Conservation (phyloP, 2,888 invertebrate species). For the Polydrusus pterygomalis region DNA sequence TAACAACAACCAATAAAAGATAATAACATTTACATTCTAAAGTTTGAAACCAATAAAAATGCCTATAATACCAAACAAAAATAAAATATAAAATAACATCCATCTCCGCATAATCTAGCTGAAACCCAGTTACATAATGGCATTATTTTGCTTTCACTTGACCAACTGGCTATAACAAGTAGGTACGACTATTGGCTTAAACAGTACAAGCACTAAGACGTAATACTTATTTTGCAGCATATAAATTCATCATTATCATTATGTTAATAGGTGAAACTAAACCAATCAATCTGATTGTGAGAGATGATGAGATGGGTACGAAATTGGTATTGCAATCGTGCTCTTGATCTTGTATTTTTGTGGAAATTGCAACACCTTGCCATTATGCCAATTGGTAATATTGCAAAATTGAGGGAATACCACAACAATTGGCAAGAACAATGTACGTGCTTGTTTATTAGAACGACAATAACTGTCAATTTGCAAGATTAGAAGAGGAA, state of each 20-base stretch:
- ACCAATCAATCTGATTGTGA: no score
- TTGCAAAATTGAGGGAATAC: no score
- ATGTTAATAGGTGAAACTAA: no score
- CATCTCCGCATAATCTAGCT: slow-evolving; percentile 24
- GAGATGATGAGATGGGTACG: no score
- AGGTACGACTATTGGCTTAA: slow-evolving; percentile 8
- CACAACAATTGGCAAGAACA: no score
- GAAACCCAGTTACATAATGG: not conserved
- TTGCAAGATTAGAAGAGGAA: no score
- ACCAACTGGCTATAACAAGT: slow-evolving; percentile 9
- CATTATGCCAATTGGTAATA: no score
- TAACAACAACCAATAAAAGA: slow-evolving; percentile 3
- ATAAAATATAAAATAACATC: slow-evolving; percentile 18
- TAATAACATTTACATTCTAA: slow-evolving; percentile 14
- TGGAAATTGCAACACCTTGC: no score
- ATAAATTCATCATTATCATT: not conserved
- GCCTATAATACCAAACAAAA: not conserved
- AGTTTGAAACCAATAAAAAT: slow-evolving; percentile 6
- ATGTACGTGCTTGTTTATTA: no score
- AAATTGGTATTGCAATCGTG: no score
- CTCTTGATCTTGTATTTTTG: no score
- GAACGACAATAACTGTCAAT: no score
- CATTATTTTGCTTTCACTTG: slow-evolving; percentile 29
- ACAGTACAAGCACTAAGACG: slow-evolving; percentile 1
- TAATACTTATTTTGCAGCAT: not conserved